Evolutionary conservation across 2,888 invertebrate species (phyloP).

Genomic region (Sipunculus nudus): DNA sequence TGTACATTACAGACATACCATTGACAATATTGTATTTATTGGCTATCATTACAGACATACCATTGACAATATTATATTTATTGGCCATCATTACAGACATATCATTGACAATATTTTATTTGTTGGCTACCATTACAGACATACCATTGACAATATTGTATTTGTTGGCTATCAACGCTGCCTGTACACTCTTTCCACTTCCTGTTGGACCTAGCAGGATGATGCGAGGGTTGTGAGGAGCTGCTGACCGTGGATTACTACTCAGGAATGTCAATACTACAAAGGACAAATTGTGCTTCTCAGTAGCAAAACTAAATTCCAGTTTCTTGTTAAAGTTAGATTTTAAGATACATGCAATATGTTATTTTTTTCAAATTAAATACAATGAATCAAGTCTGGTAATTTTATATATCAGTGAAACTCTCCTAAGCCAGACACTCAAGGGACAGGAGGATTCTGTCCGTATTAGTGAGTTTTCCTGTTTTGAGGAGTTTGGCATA

Average conservation of each 20-base stretch:
- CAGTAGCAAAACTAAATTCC: too few relatives aligned
- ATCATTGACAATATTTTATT: constrained; percentile 56
- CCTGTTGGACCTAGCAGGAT: constrained; percentile 65
- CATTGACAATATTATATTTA: too few relatives aligned
- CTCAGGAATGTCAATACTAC: constrained; percentile 60
- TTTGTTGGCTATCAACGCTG: constrained; percentile 63
- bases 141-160: constrained; percentile 65
- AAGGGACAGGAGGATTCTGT: too few relatives aligned
- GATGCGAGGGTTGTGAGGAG: constrained; percentile 65
- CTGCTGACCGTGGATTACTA: constrained; percentile 54
- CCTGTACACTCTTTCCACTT: constrained; percentile 63
- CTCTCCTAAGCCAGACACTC: too few relatives aligned
- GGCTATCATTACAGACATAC: too few relatives aligned
- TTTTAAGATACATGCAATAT: too few relatives aligned
- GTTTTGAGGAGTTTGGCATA: too few relatives aligned
- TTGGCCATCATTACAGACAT: constrained; percentile 13
- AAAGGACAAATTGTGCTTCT: too few relatives aligned
- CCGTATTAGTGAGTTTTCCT: too few relatives aligned
- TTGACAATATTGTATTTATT: too few relatives aligned
- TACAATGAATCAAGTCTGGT: not conserved
- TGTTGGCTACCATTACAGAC: constrained; percentile 4
- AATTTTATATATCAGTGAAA: not conserved
- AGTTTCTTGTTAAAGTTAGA: too few relatives aligned
- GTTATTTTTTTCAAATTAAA: not conserved
- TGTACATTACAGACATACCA: too few relatives aligned